Evolutionary conservation across 1,140 invertebrate genomes (phyloP).

Genomic region (Drosophila funebris): DNA sequence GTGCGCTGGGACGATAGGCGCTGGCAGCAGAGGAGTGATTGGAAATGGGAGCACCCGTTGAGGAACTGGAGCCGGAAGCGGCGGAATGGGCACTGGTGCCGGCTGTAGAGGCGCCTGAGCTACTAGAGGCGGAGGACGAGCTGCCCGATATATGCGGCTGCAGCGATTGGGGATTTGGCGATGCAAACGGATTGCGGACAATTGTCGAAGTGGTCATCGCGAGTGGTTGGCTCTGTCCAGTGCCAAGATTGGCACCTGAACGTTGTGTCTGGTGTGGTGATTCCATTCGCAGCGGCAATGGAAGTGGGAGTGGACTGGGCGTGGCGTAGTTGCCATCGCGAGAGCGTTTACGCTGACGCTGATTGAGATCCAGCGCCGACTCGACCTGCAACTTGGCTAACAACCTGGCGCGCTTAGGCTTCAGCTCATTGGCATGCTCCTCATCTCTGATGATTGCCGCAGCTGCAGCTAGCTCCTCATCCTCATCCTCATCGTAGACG

Average conservation of each 20-base stretch:
- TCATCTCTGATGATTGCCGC: constrained; percentile 56
- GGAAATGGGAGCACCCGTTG: constrained; percentile 15
- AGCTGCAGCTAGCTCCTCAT: constrained; percentile 60
- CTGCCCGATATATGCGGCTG: constrained; percentile 20
- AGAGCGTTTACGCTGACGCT: constrained; percentile 71
- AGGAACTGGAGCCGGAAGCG: constrained; percentile 14
- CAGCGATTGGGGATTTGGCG: constrained; percentile 67
- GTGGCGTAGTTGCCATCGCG: constrained; percentile 83
- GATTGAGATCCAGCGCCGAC: constrained; percentile 60
- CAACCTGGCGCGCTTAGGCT: constrained; percentile 68
- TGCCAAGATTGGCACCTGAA: constrained; percentile 13
- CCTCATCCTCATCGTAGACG: constrained; percentile 81
- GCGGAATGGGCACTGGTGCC: constrained; percentile 16
- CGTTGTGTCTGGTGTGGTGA: constrained; percentile 21
- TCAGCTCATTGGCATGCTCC: constrained; percentile 59
- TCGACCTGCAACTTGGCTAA: constrained; percentile 49
- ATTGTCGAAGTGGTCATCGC: constrained; percentile 81
- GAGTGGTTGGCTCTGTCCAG: constrained; percentile 55
- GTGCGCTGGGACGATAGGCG: constrained; percentile 34
- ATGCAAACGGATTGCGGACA: constrained; percentile 79
- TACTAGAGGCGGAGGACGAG: constrained; percentile 11
- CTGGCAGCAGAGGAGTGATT: background rate
- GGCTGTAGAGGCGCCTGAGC: constrained; percentile 16
- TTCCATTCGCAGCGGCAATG: constrained; percentile 76
- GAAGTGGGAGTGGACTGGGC: constrained; percentile 84